Conservation (phyloP, 53 echinoderm and acorn worm genomes). For the Luidia sarsii region DNA sequence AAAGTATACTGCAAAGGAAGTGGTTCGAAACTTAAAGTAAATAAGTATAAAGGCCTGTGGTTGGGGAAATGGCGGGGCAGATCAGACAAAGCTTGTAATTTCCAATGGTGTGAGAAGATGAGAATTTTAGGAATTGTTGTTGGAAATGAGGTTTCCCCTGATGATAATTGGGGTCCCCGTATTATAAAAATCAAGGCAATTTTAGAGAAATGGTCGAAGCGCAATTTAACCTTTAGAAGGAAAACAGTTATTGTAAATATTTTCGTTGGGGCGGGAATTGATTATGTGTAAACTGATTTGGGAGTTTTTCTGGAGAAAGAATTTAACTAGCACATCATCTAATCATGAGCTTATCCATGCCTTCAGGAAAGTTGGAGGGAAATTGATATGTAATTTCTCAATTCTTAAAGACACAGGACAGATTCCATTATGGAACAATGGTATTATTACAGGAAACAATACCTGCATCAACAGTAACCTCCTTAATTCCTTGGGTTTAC, state of each 20-base stretch:
- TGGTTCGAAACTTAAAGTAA: constrained; percentile 1
- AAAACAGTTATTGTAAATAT: not conserved
- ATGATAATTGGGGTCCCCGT: constrained; percentile 1
- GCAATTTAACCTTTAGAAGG: not conserved
- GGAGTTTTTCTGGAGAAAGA: not conserved
- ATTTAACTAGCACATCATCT: not conserved
- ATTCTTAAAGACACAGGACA: not conserved
- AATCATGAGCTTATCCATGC: not conserved
- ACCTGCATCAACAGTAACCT: not conserved
- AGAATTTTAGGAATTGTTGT: not conserved
- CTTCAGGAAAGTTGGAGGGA: not conserved
- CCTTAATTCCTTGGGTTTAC: not conserved
- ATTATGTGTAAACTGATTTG: not conserved
- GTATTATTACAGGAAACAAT: no score
- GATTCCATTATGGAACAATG: not conserved
- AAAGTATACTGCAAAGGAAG: not conserved
- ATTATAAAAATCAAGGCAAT: not conserved
- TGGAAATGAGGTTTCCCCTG: not conserved
- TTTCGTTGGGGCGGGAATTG: not conserved
- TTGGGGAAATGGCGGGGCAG: not conserved
- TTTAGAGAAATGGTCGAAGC: constrained; percentile 1
- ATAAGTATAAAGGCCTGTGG: not conserved
- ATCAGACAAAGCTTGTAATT: not conserved
- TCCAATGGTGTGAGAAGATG: not conserved
- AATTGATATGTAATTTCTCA: not conserved